A percentile compares a stretch with the other conserved stretches of the same genome.
Conservation (phyloP, 2,888 invertebrate genomes). For the Clepsis dumicolana region DNA sequence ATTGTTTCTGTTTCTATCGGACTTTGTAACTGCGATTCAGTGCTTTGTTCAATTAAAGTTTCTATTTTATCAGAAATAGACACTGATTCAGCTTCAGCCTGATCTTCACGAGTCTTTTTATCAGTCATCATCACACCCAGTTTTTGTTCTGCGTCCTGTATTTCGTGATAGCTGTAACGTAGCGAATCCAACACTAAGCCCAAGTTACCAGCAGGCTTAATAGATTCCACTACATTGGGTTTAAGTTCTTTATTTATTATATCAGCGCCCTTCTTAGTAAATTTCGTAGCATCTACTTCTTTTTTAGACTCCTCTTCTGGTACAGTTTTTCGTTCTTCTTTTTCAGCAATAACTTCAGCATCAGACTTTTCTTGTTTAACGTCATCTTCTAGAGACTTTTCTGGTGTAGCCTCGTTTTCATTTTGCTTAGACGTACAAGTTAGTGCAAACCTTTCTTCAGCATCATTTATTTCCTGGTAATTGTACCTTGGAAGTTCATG, state of each 20-base stretch:
- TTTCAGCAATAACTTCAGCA: not conserved
- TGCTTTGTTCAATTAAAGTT: not conserved
- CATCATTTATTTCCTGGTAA: constrained; percentile 64
- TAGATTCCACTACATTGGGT: constrained; percentile 7
- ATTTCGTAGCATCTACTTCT: not conserved
- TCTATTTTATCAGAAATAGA: not conserved
- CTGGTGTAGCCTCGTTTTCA: not conserved
- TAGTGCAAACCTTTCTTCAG: constrained; percentile 59
- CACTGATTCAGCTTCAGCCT: not conserved
- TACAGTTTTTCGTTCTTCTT: not conserved
- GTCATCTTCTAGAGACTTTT: constrained; percentile 25
- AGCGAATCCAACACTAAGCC: constrained; percentile 43
- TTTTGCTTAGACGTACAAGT: not conserved
- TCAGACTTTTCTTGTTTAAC: not conserved
- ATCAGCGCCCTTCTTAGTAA: not conserved
- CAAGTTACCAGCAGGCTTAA: constrained; percentile 32
- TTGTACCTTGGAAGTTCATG: constrained; percentile 59
- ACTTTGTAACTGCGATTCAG: constrained; percentile 5
- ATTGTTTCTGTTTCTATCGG: constrained; percentile 18
- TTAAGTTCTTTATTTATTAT: constrained; percentile 2
- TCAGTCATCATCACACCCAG: constrained; percentile 40
- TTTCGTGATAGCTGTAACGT: constrained; percentile 60
- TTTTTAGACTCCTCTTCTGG: not conserved
- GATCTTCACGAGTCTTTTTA: constrained; percentile 10
- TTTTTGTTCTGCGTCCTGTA: constrained; percentile 58